A percentile compares a stretch with the other conserved stretches of the same genome.
Conservation (phyloP, 2,888 invertebrate species). For the Branchipolynoe longqiensis region DNA sequence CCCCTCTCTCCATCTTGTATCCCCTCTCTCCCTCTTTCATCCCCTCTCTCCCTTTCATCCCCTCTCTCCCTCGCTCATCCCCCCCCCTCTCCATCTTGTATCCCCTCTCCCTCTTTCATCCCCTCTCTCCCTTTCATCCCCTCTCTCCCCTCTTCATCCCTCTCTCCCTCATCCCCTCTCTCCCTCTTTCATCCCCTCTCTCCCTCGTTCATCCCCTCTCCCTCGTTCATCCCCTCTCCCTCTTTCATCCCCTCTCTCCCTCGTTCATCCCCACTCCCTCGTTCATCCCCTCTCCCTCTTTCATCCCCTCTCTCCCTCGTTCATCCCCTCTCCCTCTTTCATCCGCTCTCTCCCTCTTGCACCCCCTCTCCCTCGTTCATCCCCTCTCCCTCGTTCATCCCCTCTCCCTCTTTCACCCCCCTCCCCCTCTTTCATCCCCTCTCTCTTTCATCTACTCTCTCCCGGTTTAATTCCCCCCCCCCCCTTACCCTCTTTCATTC, state of each 20-base stretch:
- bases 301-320: too few species aligned
- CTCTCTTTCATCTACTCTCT: too few species aligned
- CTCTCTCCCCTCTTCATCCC: constrained; percentile 1
- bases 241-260: not conserved
- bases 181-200: constrained; percentile 14
- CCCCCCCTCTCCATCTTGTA: not conserved
- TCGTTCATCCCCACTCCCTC: not conserved
- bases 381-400: too few species aligned
- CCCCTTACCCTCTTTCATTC: too few species aligned
- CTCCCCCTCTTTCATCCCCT: not conserved
- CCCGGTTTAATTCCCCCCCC: not conserved
- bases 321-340: not conserved
- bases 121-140: not conserved
- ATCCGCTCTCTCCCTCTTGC: not conserved
- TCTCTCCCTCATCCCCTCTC: too few species aligned
- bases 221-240: too few species aligned
- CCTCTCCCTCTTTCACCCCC: constrained; percentile 7
- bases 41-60: too few species aligned
- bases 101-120: too few species aligned
- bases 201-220: not conserved
- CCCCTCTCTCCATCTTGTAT: too few species aligned
- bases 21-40: constrained; percentile 6
- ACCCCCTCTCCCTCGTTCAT: not conserved
- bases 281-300: too few species aligned
- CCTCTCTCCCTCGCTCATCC: constrained; percentile 11